A percentile compares a stretch with the other conserved stretches of the same genome.
phyloP scores from a whole-genome alignment of 2,113 vertebrate species.

The Sinocyclocheilus grahami region DNA sequence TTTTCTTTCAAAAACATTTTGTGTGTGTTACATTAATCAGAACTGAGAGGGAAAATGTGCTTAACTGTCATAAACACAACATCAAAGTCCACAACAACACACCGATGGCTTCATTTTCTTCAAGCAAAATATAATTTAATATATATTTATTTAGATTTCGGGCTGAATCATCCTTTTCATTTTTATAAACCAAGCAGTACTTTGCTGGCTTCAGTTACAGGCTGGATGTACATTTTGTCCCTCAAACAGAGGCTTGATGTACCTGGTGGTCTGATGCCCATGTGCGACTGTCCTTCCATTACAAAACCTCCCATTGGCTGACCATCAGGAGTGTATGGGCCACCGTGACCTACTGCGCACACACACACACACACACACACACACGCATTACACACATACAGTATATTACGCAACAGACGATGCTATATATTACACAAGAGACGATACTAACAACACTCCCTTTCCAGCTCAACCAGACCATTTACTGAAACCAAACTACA shows the following conservation, averaged over 20 bases:
- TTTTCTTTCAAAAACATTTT: neutral
- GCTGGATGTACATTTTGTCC: neutral
- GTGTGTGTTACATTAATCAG: neutral
- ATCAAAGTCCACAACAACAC: neutral
- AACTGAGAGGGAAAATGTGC: neutral
- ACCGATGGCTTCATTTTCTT: neutral
- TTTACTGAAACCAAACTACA: constrained; percentile 4
- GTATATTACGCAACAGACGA: neutral
- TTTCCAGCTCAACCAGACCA: neutral
- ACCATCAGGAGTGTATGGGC: constrained; percentile 86
- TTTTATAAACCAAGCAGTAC: neutral
- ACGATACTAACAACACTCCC: neutral
- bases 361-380: constrained; percentile 12
- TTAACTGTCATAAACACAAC: neutral
- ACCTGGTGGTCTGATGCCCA: constrained; percentile 91
- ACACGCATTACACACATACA: neutral
- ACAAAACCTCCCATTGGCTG: constrained; percentile 90
- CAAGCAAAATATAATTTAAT: neutral
- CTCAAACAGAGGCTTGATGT: constrained; percentile 58
- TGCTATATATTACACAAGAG: neutral
- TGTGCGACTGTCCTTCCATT: constrained; percentile 90
- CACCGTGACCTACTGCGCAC: constrained; percentile 86
- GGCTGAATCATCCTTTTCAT: neutral
- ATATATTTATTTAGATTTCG: neutral
- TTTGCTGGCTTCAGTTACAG: neutral